These are phyloP conservation scores for Micrasema longulum DNA, from an alignment of 1,140 invertebrate genomes.

Conservation along the genomic window DNA sequence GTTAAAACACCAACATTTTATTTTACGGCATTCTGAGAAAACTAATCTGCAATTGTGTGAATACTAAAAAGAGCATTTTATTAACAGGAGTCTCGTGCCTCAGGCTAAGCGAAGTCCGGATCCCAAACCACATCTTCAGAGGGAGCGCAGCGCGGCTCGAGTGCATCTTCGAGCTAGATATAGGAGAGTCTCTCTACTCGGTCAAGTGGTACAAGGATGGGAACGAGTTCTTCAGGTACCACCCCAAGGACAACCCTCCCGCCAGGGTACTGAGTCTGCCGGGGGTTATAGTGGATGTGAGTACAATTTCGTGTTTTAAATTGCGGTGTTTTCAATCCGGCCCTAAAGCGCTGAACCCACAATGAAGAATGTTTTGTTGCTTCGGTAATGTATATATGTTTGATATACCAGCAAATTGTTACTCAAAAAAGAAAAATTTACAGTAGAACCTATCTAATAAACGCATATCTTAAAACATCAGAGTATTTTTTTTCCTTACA, in stretches of 20 bases:
- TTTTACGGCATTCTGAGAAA: too few relatives aligned
- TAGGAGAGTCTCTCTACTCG: constrained; percentile 69
- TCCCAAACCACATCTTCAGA: constrained; percentile 68
- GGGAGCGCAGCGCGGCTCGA: constrained; percentile 68
- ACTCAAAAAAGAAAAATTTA: not conserved
- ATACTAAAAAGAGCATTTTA: not conserved
- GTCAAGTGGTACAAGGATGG: constrained; percentile 76
- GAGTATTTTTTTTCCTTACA: too few relatives aligned
- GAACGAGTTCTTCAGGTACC: constrained; percentile 73
- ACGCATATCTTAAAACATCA: too few relatives aligned
- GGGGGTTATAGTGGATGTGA: constrained; percentile 75
- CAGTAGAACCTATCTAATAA: not conserved
- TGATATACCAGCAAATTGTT: not conserved
- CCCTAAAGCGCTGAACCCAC: not conserved
- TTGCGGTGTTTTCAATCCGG: not conserved
- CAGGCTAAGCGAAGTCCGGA: constrained; percentile 65
- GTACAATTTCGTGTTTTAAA: constrained; percentile 54
- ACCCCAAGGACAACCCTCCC: constrained; percentile 70
- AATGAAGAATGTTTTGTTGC: not conserved
- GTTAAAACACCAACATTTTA: too few relatives aligned
- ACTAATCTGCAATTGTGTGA: too few relatives aligned
- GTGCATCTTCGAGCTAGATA: constrained; percentile 71
- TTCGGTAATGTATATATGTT: not conserved
- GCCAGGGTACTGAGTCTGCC: constrained; percentile 68
- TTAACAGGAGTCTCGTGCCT: constrained; percentile 54